Evolutionary conservation across 2,888 invertebrate species (phyloP).

Genomic region (Apodemia zela): DNA sequence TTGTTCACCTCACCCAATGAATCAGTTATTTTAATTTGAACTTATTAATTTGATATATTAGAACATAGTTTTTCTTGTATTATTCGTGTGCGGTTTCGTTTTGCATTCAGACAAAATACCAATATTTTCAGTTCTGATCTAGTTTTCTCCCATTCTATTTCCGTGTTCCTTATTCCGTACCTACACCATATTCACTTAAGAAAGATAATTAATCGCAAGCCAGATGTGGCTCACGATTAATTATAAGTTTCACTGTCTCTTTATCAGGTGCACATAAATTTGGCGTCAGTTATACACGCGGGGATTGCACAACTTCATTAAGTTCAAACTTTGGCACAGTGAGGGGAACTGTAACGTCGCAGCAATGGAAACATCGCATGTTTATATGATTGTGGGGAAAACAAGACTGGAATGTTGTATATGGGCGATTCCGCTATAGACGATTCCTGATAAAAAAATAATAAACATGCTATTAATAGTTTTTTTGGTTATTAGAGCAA

Average conservation of each 20-base stretch:
- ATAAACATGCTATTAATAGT: too few relatives aligned
- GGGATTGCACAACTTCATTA: constrained; percentile 12
- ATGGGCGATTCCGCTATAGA: too few relatives aligned
- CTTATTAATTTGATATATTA: too few relatives aligned
- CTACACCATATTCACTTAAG: neutral
- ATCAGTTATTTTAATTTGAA: too few relatives aligned
- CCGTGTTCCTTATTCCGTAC: neutral
- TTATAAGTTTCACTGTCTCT: constrained; percentile 11
- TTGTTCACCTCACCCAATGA: too few relatives aligned
- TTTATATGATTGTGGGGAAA: constrained; percentile 16
- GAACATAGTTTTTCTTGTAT: too few relatives aligned
- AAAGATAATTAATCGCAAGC: too few relatives aligned
- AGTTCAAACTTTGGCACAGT: constrained; percentile 11
- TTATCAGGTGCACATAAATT: constrained; percentile 14
- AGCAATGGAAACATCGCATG: constrained; percentile 3
- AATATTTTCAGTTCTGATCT: too few relatives aligned
- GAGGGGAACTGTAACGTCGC: constrained; percentile 25
- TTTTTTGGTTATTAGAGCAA: too few relatives aligned
- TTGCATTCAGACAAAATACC: too few relatives aligned
- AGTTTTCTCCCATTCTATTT: neutral
- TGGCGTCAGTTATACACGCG: constrained; percentile 7
- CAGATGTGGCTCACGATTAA: constrained; percentile 1
- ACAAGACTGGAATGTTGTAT: neutral
- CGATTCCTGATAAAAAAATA: too few relatives aligned
- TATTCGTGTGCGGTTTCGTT: too few relatives aligned